Evolutionary conservation across 2,888 invertebrate species (phyloP), one percentile per base, ranked within the genome.

Genomic region (Escarpia spicata): DNA sequence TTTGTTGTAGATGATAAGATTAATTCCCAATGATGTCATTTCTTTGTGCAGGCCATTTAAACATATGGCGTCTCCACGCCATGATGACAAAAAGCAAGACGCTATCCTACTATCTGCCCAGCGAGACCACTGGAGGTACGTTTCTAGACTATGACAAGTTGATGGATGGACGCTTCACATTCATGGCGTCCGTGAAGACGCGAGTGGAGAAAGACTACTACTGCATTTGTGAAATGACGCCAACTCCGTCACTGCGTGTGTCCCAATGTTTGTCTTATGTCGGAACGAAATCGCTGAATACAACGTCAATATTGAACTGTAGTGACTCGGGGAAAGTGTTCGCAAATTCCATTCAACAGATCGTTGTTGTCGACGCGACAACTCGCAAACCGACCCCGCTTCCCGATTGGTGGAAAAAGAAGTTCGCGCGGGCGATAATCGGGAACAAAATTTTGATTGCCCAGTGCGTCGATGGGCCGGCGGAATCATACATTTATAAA

Each of bases 381-480:
- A 95, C 95, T 2, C 93, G 96, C 15, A 94, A 94, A 92, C 95
- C 96, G 6, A 94, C 93, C 12, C 94, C 95, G 0, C 92, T 95
- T 43, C 95, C 95, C 4, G 95, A 95, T 43, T 95, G 95, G 95
- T 96, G 96, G 96, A 94, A 93, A 75, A 93, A 94, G n/a, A 95
- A 95, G 93, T 95, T 95, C 92, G 93, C 93, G 1, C 92, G 93
- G 90, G 92, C 93, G 43, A 94, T 92, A 93, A 6, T 93, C 92
- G 93, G 91, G 3, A 93, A 94, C 60, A 90, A 93, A 75, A 92
- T 95, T 31, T 92, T 95, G 52, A 94, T 94, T 91, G 93, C 95
- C 31, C 93, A 93, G 9, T 93, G 93, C 90, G 92, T 95, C 43
- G 91, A 92, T 2, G 93, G 93, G 31, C 95, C 95, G 31, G 93